Evolutionary conservation across 2,888 invertebrate species (phyloP).

Genomic region (Parasteatoda lunata): DNA sequence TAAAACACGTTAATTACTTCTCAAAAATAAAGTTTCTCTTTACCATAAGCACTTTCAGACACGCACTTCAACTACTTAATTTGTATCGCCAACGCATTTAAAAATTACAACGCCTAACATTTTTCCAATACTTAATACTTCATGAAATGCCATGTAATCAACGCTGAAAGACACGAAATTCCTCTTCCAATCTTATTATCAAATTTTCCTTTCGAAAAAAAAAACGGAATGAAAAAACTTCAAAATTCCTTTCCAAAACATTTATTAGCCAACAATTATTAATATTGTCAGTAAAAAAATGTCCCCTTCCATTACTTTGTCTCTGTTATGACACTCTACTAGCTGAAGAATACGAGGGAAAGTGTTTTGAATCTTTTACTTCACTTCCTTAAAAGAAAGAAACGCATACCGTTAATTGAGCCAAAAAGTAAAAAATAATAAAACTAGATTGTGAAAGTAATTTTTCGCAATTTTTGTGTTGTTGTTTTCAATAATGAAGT

Average conservation of each 20-base stretch:
- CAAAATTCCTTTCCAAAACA: constrained; percentile 20
- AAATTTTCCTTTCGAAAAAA: background rate
- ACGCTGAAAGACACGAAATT: background rate
- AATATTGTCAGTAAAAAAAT: constrained; percentile 28
- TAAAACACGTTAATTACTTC: background rate
- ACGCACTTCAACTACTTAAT: background rate
- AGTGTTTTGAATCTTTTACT: constrained; percentile 17
- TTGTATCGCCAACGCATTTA: background rate
- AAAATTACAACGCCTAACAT: background rate
- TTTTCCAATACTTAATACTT: too few relatives aligned
- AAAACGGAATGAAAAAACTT: background rate
- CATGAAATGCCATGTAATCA: background rate
- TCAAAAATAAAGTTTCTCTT: background rate
- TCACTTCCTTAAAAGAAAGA: constrained; percentile 8
- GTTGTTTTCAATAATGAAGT: constrained; percentile 53
- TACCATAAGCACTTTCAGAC: background rate
- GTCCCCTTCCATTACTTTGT: background rate
- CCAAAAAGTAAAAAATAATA: constrained; percentile 28
- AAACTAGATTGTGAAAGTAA: constrained; percentile 2
- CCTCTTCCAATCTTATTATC: background rate
- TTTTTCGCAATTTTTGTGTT: constrained; percentile 34
- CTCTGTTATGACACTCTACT: background rate
- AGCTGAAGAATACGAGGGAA: too few relatives aligned
- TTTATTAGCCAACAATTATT: constrained; percentile 50
- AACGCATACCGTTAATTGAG: constrained; percentile 36